These are phyloP conservation scores for Lutjanus argentimaculatus DNA, from an alignment of 2,797 vertebrate species.

Conservation along the genomic window DNA sequence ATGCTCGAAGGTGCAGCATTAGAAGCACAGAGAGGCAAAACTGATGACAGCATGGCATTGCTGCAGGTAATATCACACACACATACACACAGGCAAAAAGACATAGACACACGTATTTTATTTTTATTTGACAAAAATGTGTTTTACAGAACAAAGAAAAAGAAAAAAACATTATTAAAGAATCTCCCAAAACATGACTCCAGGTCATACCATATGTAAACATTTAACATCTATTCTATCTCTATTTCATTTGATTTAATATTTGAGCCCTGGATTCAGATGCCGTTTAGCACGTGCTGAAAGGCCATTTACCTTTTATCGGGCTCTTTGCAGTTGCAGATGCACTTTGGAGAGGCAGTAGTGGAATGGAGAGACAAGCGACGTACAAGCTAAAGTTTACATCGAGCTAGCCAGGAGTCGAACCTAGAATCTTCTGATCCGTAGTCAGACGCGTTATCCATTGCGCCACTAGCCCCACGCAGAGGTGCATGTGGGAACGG, in stretches of 20 bases:
- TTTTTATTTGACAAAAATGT: background rate
- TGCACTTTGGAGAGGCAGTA: too few relatives aligned
- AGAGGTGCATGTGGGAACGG: background rate
- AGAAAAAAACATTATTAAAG: too few relatives aligned
- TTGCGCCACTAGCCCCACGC: constrained; percentile 32
- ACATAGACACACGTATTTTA: too few relatives aligned
- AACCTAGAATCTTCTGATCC: constrained; percentile 81
- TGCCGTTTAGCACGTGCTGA: too few relatives aligned
- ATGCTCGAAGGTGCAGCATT: constrained; percentile 89
- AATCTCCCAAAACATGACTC: too few relatives aligned
- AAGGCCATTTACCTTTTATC: too few relatives aligned
- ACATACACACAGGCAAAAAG: background rate
- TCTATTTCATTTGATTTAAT: too few relatives aligned
- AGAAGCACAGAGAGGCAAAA: constrained; percentile 77
- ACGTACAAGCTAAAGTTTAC: background rate
- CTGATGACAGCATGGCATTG: constrained; percentile 49
- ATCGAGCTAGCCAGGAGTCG: constrained; percentile 76
- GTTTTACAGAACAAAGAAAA: too few relatives aligned
- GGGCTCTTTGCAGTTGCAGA: background rate
- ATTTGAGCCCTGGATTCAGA: too few relatives aligned
- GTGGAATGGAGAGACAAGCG: too few relatives aligned
- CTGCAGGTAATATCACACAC: constrained; percentile 73
- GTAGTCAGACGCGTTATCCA: constrained; percentile 76
- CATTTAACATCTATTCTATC: too few relatives aligned
- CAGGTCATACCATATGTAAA: too few relatives aligned